A percentile compares a stretch with the other conserved stretches of the same genome.
Conservation (phyloP, 2,113 vertebrate genomes). For the Pseudorhombus dupliciocellatus region DNA sequence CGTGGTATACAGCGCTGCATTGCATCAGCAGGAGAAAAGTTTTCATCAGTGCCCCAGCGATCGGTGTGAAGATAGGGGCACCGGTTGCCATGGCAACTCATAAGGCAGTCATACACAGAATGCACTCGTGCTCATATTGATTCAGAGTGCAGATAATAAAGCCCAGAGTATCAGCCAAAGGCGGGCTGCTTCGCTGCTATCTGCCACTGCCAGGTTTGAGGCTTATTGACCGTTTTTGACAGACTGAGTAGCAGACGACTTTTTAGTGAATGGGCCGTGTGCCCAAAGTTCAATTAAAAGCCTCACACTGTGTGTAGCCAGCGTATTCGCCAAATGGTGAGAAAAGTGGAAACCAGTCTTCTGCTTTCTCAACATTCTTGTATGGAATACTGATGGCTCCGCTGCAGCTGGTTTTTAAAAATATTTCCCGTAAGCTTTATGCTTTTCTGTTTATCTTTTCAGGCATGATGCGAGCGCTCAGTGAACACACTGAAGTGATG, state of each 20-base stretch:
- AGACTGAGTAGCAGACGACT: constrained; percentile 68
- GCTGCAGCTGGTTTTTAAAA: constrained; percentile 13
- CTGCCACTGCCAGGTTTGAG: constrained; percentile 55
- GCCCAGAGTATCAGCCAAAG: constrained; percentile 44
- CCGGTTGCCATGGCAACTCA: constrained; percentile 62
- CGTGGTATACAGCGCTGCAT: constrained; percentile 2
- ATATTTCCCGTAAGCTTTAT: constrained; percentile 25
- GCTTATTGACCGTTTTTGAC: constrained; percentile 71
- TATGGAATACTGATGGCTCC: constrained; percentile 48
- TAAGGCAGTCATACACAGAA: constrained; percentile 26
- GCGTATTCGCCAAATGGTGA: constrained; percentile 63
- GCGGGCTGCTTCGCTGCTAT: constrained; percentile 43
- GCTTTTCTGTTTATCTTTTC: constrained; percentile 49
- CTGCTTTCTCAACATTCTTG: constrained; percentile 59
- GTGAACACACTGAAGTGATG: constrained; percentile 32
- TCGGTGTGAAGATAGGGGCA: constrained; percentile 34
- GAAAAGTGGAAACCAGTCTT: constrained; percentile 45
- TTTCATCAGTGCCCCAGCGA: constrained; percentile 31
- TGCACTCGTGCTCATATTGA: constrained; percentile 43
- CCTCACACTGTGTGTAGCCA: constrained; percentile 55
- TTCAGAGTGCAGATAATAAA: constrained; percentile 32
- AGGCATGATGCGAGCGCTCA: constrained; percentile 30
- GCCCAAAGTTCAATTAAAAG: constrained; percentile 77
- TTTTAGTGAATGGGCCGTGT: constrained; percentile 57
- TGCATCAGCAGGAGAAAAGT: constrained; percentile 27